A percentile compares a stretch with the other conserved stretches of the same genome.
phyloP scores from a whole-genome alignment of 1,140 invertebrate genomes.

The Hermetia illucens region DNA sequence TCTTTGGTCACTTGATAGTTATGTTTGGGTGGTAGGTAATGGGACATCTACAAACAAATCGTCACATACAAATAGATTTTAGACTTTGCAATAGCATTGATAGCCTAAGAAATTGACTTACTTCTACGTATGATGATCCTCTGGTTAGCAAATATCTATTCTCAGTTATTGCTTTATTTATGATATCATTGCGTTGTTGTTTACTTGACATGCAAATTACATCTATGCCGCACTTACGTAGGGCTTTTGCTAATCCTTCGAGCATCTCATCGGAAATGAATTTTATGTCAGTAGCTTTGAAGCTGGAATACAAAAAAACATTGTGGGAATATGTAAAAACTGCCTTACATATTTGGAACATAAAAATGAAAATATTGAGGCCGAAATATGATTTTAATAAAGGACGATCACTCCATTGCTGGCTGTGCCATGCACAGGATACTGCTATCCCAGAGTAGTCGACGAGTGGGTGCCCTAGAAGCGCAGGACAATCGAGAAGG shows the following conservation, averaged over 20 bases:
- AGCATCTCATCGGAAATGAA: slow-evolving; percentile 43
- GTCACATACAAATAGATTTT: slow-evolving; percentile 3
- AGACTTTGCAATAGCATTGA: slow-evolving; percentile 1
- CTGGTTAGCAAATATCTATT: slow-evolving; percentile 42
- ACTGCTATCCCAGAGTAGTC: too few species aligned
- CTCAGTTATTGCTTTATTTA: slow-evolving; percentile 34
- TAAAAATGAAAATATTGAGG: too few species aligned
- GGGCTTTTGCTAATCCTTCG: slow-evolving; percentile 37
- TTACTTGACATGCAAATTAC: slow-evolving; percentile 36
- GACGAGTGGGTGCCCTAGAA: too few species aligned
- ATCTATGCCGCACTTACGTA: slow-evolving; percentile 53
- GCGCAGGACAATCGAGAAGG: too few species aligned
- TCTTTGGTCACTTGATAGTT: slow-evolving; percentile 36
- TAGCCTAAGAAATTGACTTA: slow-evolving; percentile 13
- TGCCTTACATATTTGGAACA: too few species aligned
- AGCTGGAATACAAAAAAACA: background rate
- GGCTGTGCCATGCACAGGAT: too few species aligned
- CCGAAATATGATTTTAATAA: too few species aligned
- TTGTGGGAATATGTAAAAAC: too few species aligned
- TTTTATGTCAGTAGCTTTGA: slow-evolving; percentile 17
- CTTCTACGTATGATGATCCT: slow-evolving; percentile 31
- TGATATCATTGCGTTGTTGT: slow-evolving; percentile 34
- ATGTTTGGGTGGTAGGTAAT: slow-evolving; percentile 32
- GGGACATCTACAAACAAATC: slow-evolving; percentile 29
- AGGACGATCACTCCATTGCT: too few species aligned